Base-by-base conservation (phyloP, 2,888 invertebrate genomes). In the Selenia dentaria region DNA sequence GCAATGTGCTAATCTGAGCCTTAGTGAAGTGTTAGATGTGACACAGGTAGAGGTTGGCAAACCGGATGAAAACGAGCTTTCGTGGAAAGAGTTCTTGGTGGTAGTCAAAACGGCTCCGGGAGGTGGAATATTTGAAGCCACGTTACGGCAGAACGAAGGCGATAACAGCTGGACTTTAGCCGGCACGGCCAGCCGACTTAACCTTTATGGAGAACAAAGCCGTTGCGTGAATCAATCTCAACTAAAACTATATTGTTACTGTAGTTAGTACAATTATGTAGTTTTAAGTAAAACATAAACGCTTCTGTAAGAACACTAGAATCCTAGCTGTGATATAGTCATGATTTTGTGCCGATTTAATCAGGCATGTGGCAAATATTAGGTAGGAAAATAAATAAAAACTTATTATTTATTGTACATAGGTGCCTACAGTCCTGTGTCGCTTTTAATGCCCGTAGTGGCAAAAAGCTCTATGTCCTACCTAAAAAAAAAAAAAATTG, bases 241-340 rank as follows among this genome's bases (percentile, higher is more conserved):
- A 59, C 86, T 96, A 51, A 95, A 96, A 74, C 90, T 96, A 44
- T 96, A 95, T 73, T 96, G 96, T 81, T 96, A 93, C 74, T 96
- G 96, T 59, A 62, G 43, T 41, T 46, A 37, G 20, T 22, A 28
- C 13, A 11, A 13, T 27, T 5, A 11, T 1, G 10, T 8, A 10
- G 1, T 27, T 10, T 8, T 24, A 27, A 46, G 6, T 22, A 22
- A n/a, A n/a, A 6, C 22, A 22, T 2, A 8, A 22, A 6, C 22
- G 22, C 22, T 8, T 25, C n/a, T n/a, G n/a, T n/a, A 9, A 25
- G n/a, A 25, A 25, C 25, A 25, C n/a, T 27, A 2, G 5, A 27
- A 27, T 12, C n/a, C 6, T 6, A 27, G 11, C 27, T 25, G 25
- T 25, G 25, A 25, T 25, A 25, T 16, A 16, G 4, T 25, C 3